Percentiles rank a stretch among this genome's conserved stretches.
Evolutionary conservation across 35 echinoderm and acorn worm genomes (phyloP).

Genomic region (Ophiothrix spiculata): DNA sequence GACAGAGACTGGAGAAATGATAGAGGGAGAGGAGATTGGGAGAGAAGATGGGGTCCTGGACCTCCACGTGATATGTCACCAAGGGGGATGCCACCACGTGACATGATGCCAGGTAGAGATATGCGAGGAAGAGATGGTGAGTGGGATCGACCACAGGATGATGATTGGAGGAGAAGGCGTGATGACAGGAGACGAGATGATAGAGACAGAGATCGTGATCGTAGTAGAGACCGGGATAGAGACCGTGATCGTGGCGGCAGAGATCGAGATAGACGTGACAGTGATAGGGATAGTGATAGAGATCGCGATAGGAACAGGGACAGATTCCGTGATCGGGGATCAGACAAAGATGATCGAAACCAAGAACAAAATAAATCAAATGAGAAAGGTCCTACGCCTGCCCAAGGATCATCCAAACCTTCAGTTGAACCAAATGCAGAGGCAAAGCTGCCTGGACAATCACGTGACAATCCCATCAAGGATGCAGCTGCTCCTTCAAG

Average conservation of each 20-base stretch:
- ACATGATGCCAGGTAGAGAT: slow-evolving; percentile 16
- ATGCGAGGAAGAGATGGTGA: slow-evolving; percentile 24
- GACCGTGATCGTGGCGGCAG: slow-evolving; percentile 67
- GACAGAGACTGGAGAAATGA: slow-evolving; percentile 36
- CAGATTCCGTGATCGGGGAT: slow-evolving; percentile 53
- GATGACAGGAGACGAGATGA: slow-evolving; percentile 60
- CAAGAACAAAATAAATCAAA: slow-evolving; percentile 5
- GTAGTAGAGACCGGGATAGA: slow-evolving; percentile 27
- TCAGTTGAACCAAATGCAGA: neutral
- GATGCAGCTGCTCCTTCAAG: neutral
- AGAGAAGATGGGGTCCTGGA: slow-evolving; percentile 5
- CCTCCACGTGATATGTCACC: slow-evolving; percentile 22
- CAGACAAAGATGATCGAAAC: slow-evolving; percentile 22
- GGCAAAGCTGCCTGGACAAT: neutral
- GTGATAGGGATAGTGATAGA: slow-evolving; percentile 43
- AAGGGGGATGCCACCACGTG: slow-evolving; percentile 23
- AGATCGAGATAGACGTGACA: slow-evolving; percentile 57
- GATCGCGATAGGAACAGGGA: slow-evolving; percentile 58
- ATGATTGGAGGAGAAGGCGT: slow-evolving; percentile 10
- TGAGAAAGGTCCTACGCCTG: neutral
- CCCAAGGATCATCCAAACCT: neutral
- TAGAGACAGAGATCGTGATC: slow-evolving; percentile 51
- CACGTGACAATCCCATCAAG: neutral
- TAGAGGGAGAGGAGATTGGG: slow-evolving; percentile 1
- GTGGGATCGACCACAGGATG: slow-evolving; percentile 51